Evolutionary conservation across 2,888 invertebrate genomes (phyloP), one percentile per base, ranked within the genome.

Genomic region (Spodoptera picta): DNA sequence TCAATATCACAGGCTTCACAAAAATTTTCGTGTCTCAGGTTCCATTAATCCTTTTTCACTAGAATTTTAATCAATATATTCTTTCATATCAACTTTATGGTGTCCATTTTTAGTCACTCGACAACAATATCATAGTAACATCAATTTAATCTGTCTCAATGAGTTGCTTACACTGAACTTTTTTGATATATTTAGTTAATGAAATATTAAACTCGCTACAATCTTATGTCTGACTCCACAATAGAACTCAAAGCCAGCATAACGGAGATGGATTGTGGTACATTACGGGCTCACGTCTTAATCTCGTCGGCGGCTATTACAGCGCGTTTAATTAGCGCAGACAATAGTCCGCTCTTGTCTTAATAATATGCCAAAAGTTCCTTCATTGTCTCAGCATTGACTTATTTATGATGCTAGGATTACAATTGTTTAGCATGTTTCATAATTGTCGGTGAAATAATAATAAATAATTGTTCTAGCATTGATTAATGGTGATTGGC

Each of bases 221-320:
- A 54, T 60, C 74, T 70, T 63, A 14, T 76, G 42, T 36, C 82
- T 84, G 85, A 69, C 11, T 55, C 86, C 85, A 81, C 64, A 69
- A 64, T 11, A 50, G 45, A 56, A 50, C 65, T 67, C 65, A 55
- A 77, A 81, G 78, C 80, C 73, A 79, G 78, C 88, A 90, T 91
- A 92, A 92, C 89, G 85, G 89, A 92, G 93, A 93, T 90, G 86
- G 87, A 93, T 93, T 86, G 90, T 79, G 73, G 80, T 70, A 87
- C 91, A 93, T 93, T 93, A 93, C 85, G 83, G 80, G 83, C 84
- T 87, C 87, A 89, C 89, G 85, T 90, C 92, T 93, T 92, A 93
- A 93, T 93, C 91, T 87, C 82, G 77, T 75, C 80, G 81, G 78
- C 75, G 85, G 86, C 89, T 91, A 93, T 93, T 92, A 92, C 89